Evolutionary conservation across 2,888 invertebrate genomes (phyloP), one percentile per base, ranked within the genome.

Genomic region (Cryptosula pallasiana): DNA sequence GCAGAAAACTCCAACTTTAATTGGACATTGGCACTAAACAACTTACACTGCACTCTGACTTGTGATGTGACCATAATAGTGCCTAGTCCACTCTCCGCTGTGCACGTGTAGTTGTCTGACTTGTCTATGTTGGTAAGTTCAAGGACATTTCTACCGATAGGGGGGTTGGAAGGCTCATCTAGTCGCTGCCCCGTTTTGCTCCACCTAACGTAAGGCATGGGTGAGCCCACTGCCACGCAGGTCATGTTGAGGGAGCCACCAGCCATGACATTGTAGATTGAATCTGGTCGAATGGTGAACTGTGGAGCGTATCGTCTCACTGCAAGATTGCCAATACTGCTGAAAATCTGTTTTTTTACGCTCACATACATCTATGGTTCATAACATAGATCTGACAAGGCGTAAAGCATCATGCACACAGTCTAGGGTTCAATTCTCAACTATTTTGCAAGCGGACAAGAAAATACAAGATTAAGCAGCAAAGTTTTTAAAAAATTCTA

Each of bases 171-270:
- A 92, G 69, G 93, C 88, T 0, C 92, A 91, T 73, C 93, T 79
- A 92, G 90, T 85, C 94, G 93, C 84, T 77, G 73, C 20, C 80
- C 82, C 73, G 71, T 73, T 73, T 82, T 78, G 57, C 81, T 82
- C 87, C 87, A 88, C 86, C 94, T 95, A 72, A 99, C 96, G 79
- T 90, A 91, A 0, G 98, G 99, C 96, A 98, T 96, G 3, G 98
- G 98, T 0, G 97, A 94, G 27, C 99, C 98, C 35, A 94, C 93
- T 13, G 98, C 98, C 72, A 96, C 95, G 85, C 99, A 99, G 73
- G 95, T 95, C 76, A 99, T 87, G 84, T 94, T 97, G 78, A 97
- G 88, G 82, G 91, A 91, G 0, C 92, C 91, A 20, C 95, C 95
- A 71, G 95, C 88, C 90, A 93, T 93, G 71, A 98, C 95, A 83